Conservation (phyloP, 2,797 vertebrate species). For the Leptatherina wallacei region DNA sequence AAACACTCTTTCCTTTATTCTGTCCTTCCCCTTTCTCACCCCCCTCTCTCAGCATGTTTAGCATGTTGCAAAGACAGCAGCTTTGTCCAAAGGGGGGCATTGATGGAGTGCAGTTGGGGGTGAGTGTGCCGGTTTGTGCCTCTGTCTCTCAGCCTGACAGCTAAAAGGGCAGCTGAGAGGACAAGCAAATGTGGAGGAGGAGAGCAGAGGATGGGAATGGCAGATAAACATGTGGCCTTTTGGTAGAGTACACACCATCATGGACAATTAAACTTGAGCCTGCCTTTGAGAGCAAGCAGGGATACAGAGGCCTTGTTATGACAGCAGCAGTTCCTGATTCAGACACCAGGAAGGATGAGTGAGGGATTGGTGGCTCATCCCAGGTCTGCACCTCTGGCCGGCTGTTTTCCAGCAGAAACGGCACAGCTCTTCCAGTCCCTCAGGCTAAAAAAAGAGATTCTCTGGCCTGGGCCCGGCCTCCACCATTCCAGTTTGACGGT, state of each 20-base stretch:
- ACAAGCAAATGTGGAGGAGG: slow-evolving; percentile 27
- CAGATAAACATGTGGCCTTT: slow-evolving; percentile 51
- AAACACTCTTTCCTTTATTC: slow-evolving; percentile 26
- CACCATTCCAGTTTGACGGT: slow-evolving; percentile 66
- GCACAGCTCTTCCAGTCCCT: slow-evolving; percentile 28
- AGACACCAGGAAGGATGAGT: slow-evolving; percentile 60
- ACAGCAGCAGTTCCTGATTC: slow-evolving; percentile 59
- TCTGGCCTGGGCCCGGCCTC: slow-evolving; percentile 34
- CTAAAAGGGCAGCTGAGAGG: slow-evolving; percentile 43
- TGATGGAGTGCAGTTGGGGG: slow-evolving; percentile 57
- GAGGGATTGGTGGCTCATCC: slow-evolving; percentile 41
- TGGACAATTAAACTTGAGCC: slow-evolving; percentile 68
- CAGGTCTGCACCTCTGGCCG: slow-evolving; percentile 36
- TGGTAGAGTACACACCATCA: slow-evolving; percentile 66
- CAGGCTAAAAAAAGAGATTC: slow-evolving; percentile 47
- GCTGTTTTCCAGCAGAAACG: slow-evolving; percentile 40
- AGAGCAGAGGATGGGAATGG: slow-evolving; percentile 46
- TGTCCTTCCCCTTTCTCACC: slow-evolving; percentile 34
- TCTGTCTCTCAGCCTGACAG: slow-evolving; percentile 43
- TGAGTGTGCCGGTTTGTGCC: slow-evolving; percentile 41
- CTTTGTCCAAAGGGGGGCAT: slow-evolving; percentile 65
- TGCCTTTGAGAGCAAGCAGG: slow-evolving; percentile 43
- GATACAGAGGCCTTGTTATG: slow-evolving; percentile 68
- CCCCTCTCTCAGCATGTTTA: slow-evolving; percentile 53
- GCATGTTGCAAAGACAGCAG: slow-evolving; percentile 75